Evolutionary conservation across 2,888 invertebrate species (phyloP).

Genomic region (Pardosa pseudoannulata): DNA sequence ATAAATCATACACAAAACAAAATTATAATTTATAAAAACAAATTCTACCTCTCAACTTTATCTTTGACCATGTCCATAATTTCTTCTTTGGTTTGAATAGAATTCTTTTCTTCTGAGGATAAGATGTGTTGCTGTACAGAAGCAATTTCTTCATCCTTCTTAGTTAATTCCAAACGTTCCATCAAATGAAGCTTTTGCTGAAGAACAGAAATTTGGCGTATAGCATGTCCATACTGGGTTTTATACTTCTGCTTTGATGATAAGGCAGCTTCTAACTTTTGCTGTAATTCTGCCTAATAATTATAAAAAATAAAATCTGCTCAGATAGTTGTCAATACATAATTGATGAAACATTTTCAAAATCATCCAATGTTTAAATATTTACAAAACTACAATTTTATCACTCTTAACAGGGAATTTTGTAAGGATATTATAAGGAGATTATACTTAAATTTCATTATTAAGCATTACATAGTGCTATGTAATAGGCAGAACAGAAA

Average conservation of each 20-base stretch:
- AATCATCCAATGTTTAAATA: too few relatives aligned
- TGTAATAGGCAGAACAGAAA: too few relatives aligned
- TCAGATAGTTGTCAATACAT: too few relatives aligned
- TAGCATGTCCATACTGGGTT: slow-evolving; percentile 78
- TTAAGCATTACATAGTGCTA: too few relatives aligned
- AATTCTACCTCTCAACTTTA: slow-evolving; percentile 56
- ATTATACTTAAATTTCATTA: too few relatives aligned
- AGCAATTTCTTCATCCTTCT: slow-evolving; percentile 52
- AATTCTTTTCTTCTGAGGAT: slow-evolving; percentile 46
- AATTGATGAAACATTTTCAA: too few relatives aligned
- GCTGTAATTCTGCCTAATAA: slow-evolving; percentile 56
- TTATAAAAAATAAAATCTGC: too few relatives aligned
- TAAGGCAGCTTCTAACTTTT: slow-evolving; percentile 77
- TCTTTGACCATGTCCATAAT: slow-evolving; percentile 51
- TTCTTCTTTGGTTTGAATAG: slow-evolving; percentile 39
- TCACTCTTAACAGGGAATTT: too few relatives aligned
- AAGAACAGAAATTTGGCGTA: slow-evolving; percentile 77
- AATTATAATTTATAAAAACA: neutral
- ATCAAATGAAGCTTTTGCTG: slow-evolving; percentile 59
- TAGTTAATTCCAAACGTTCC: slow-evolving; percentile 48
- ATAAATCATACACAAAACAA: too few relatives aligned
- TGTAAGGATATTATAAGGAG: too few relatives aligned
- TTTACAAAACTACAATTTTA: too few relatives aligned
- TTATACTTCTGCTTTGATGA: slow-evolving; percentile 79
- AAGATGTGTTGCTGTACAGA: slow-evolving; percentile 47